A percentile compares a stretch with the other conserved stretches of the same genome.
phyloP scores from a whole-genome alignment of 2,113 vertebrate species.

The Centropus bengalensis region DNA sequence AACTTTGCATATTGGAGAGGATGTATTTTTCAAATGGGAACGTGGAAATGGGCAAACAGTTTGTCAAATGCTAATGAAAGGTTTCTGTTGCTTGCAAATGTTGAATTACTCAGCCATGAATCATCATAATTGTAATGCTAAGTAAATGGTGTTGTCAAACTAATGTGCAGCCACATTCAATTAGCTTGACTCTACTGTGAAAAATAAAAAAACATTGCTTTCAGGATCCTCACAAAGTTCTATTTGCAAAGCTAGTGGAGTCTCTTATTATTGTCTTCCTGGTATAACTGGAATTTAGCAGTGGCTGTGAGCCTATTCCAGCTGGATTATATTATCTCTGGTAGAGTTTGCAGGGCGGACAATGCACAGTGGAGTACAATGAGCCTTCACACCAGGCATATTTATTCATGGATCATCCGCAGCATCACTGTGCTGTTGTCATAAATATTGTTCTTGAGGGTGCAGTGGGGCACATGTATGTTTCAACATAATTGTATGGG shows the following conservation, averaged over 20 bases:
- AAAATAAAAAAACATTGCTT: slow-evolving; percentile 1
- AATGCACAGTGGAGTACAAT: not conserved
- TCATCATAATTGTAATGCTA: not conserved
- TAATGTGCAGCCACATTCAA: not conserved
- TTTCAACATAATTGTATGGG: not conserved
- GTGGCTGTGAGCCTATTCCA: not conserved
- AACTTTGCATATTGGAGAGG: not conserved
- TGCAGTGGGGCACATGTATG: not conserved
- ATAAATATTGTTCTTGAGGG: not conserved
- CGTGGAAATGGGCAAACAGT: not conserved
- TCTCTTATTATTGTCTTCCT: not conserved
- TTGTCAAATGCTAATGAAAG: not conserved
- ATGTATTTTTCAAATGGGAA: not conserved
- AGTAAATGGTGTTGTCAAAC: not conserved
- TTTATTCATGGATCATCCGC: not conserved
- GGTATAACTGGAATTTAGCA: not conserved
- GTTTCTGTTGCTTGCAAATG: not conserved
- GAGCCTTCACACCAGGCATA: not conserved
- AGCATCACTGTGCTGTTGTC: not conserved
- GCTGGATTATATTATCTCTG: not conserved
- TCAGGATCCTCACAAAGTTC: not conserved
- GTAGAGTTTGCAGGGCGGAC: not conserved
- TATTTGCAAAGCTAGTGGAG: not conserved
- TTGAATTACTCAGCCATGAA: not conserved
- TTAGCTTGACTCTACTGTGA: not conserved